Evolutionary conservation across 2,888 invertebrate genomes (phyloP), one percentile per base, ranked within the genome.

Genomic region (Lycaena phlaeas): DNA sequence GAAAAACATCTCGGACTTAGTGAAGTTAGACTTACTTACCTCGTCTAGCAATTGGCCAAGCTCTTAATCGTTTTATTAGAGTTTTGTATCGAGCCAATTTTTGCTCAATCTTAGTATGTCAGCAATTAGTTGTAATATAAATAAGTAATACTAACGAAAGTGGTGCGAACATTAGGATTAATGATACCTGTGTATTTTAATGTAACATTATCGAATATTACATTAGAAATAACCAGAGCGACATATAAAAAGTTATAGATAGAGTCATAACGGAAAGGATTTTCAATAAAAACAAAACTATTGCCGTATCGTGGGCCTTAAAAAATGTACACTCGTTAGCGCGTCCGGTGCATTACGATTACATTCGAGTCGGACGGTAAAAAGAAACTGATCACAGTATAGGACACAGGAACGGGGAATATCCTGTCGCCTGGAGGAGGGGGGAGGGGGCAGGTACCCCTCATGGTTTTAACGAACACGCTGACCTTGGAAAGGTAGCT

Each of bases 381-480:
- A 73, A 74, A 67, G 68, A 64, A 68, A 70, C 67, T 60, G 66
- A 79, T 76, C 72, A 70, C 73, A 73, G 70, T 69, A 72, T 66
- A 70, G 72, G 73, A 67, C 71, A 61, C 68, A 59, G 67, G 57
- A 59, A 64, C 64, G 65, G 70, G 68, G 66, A 69, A 68, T 76
- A 78, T 77, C 76, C 78, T 77, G 79, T 68, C 65, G 66, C 61
- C 53, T 59, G 66, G 64, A 30, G 47, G 49, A 49, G 49, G 49
- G 49, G 64, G 57, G 53, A 51, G 61, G 69, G 68, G 70, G 68
- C 68, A 68, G 75, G 73, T 68, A 71, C 76, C 74, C 81, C 78
- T 81, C 81, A 84, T 84, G 82, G 79, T 64, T 70, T 69, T 81
- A 81, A 81, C 78, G 77, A 84, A 81, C 82, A 58, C 55, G 81